Conservation (phyloP, 2,113 vertebrate species). For the Chionodraco myersi region DNA sequence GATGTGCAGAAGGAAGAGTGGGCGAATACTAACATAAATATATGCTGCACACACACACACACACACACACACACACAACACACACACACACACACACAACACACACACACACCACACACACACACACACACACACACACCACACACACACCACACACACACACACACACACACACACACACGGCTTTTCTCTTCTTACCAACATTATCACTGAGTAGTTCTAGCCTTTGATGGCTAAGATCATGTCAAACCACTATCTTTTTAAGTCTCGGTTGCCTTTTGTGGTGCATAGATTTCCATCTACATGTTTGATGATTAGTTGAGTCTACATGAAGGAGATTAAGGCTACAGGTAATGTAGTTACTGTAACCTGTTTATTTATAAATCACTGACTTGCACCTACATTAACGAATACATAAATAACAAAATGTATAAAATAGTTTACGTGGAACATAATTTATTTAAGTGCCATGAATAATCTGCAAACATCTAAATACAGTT, state of each 20-base stretch:
- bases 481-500: conserved; percentile 28
- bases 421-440: background rate
- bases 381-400: conserved; percentile 15
- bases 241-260: conserved; percentile 18
- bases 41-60: background rate
- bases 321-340: background rate
- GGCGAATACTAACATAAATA: background rate
- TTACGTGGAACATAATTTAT: conserved; percentile 22
- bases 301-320: conserved; percentile 16
- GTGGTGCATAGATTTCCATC: conserved; percentile 5
- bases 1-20: conserved; percentile 30
- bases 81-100: background rate
- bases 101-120: background rate
- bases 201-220: conserved; percentile 14
- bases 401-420: background rate
- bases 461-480: conserved; percentile 40
- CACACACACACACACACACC: background rate
- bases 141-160: background rate
- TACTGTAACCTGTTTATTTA: conserved; percentile 2
- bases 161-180: background rate
- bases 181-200: background rate
- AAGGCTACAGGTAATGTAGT: background rate
- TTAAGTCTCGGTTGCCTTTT: conserved; percentile 19
- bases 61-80: background rate
- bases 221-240: conserved; percentile 40